Conservation (phyloP, 2,797 vertebrate species). For the Lutjanus argentimaculatus region DNA sequence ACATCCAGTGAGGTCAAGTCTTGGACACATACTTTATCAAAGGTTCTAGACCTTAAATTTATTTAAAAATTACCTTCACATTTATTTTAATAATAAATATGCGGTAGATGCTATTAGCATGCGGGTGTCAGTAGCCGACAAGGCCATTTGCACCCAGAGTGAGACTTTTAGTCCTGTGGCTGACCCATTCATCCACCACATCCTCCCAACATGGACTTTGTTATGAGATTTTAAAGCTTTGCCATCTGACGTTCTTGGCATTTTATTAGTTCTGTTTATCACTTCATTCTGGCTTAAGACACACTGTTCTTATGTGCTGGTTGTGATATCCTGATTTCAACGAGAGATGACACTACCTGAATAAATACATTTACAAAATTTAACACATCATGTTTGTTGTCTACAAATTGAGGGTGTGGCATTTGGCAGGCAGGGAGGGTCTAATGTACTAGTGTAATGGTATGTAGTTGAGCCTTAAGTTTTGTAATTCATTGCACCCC, state of each 20-base stretch:
- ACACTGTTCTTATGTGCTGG: too few species aligned
- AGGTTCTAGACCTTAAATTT: background rate
- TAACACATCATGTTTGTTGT: too few species aligned
- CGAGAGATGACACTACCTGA: background rate
- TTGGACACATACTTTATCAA: background rate
- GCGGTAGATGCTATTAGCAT: too few species aligned
- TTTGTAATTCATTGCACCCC: too few species aligned
- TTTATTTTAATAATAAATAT: background rate
- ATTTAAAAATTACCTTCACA: background rate
- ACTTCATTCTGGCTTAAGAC: background rate
- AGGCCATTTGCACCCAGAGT: too few species aligned
- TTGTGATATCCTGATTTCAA: background rate
- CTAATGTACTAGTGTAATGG: background rate
- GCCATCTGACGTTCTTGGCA: background rate
- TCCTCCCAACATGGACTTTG: background rate
- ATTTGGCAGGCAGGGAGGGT: too few species aligned
- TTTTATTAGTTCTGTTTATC: background rate
- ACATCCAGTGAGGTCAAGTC: background rate
- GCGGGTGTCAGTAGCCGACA: too few species aligned
- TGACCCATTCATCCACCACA: too few species aligned
- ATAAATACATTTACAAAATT: background rate
- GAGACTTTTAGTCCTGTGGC: too few species aligned
- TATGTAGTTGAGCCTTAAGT: too few species aligned
- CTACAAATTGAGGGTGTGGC: too few species aligned
- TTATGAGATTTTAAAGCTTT: too few species aligned